These are phyloP conservation scores for Drosophila sucinea DNA, from an alignment of 1,140 invertebrate genomes.

Conservation along the genomic window DNA sequence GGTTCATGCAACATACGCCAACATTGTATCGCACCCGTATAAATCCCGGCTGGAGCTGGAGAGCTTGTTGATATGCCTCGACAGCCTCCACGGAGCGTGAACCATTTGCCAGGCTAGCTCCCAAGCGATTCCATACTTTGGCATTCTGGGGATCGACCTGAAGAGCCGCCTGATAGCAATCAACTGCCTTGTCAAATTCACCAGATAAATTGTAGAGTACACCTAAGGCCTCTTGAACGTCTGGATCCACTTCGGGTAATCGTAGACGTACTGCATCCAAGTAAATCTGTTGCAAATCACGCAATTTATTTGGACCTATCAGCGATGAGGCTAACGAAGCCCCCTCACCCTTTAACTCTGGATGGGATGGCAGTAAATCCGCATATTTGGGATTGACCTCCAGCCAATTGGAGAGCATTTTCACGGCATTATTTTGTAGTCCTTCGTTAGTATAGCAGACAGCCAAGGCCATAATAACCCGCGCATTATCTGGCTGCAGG, in stretches of 20 bases:
- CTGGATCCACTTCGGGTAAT: conserved; percentile 92
- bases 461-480: conserved; percentile 94
- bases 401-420: conserved; percentile 92
- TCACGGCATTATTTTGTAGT: conserved; percentile 89
- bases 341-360: conserved; percentile 46
- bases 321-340: conserved; percentile 61
- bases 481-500: conserved; percentile 91
- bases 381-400: conserved; percentile 92
- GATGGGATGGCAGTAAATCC: conserved; percentile 86
- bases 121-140: conserved; percentile 98
- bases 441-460: conserved; percentile 98
- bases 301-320: conserved; percentile 72
- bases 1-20: conserved; percentile 98
- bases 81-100: conserved; percentile 97
- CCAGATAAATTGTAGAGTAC: conserved; percentile 97
- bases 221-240: conserved; percentile 97
- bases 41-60: conserved; percentile 96
- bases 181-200: conserved; percentile 97
- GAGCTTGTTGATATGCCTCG: conserved; percentile 95
- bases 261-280: conserved; percentile 93
- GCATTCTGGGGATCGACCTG: conserved; percentile 93
- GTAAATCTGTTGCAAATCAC: conserved; percentile 91
- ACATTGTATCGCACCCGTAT: conserved; percentile 98
- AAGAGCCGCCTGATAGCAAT: conserved; percentile 96
- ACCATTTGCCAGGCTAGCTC: conserved; percentile 98